Conservation (phyloP, 2,113 vertebrate species). For the Anser brachyrhynchus region DNA sequence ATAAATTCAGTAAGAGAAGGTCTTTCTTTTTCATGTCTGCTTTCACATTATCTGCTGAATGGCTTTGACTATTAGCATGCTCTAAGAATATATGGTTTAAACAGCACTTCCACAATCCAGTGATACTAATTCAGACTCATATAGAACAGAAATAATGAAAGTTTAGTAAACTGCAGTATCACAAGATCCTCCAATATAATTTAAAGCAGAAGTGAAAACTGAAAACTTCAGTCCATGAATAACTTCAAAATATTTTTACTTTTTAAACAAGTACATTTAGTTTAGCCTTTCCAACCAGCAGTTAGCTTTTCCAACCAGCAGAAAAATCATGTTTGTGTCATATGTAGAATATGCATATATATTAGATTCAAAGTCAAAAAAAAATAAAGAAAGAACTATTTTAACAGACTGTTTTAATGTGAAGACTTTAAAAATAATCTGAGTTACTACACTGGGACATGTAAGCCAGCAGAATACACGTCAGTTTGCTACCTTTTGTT, state of each 20-base stretch:
- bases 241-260: background rate
- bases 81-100: background rate
- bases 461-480: background rate
- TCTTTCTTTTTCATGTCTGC: background rate
- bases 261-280: background rate
- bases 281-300: background rate
- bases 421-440: background rate
- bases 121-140: background rate
- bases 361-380: background rate
- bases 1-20: background rate
- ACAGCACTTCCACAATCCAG: background rate
- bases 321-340: background rate
- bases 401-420: background rate
- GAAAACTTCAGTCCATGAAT: background rate
- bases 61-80: background rate
- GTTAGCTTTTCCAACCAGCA: background rate
- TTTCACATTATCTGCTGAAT: background rate
- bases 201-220: background rate
- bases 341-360: accelerated
- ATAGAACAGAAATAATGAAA: background rate
- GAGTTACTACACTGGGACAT: background rate
- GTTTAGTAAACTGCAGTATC: background rate
- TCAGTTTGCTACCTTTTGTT: background rate
- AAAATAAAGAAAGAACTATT: background rate
- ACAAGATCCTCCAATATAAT: background rate